Evolutionary conservation across 2,797 vertebrate genomes (phyloP), one percentile per base, ranked within the genome.

Genomic region (Hypotaenidia okinawae): DNA sequence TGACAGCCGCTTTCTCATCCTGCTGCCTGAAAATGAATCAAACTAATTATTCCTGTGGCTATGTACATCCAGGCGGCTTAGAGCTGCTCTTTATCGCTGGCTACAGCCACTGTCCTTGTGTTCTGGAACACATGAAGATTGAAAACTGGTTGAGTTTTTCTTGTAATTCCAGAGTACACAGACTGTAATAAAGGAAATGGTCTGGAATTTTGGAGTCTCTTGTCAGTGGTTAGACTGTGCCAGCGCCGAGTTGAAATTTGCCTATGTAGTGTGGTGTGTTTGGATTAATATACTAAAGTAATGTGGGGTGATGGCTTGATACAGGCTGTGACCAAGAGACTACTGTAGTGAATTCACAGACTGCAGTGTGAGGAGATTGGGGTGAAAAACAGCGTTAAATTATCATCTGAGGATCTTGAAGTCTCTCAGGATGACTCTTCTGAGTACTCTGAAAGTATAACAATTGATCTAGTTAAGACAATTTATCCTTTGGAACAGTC

Each of bases 1-100:
- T 91, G 81, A 77, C 90, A 92, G 81, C 72, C 21, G 41, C 61
- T 93, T 90, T 84, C 72, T 94, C 67, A 87, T 90, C 93, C 90
- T 76, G 68, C 77, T 89, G 80, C 87, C 86, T 94, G 89, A 90
- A 94, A 97, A 89, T 67, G 63, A 93, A 90, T 95, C 84, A 93
- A 57, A 61, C 93, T 91, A 94, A 93, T 95, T 94, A 93, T 95
- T 89, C 57, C 61, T 87, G 57, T 92, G 75, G 58, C 84, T 90
- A 5, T 1, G 19, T 82, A 77, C 54, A 32, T 62, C 78, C 84
- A 93, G 78, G 59, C 8, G 0, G 72, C 80, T 84, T 87, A 95
- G 84, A 70, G 49, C 25, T 89, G 52, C 74, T 64, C 75, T 95
- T 92, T 93, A 90, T 91, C 70, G 0, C 93, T 83, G 81, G 66